Conservation (phyloP, 2,888 invertebrate species). For the Stenolophus ochropezus region DNA sequence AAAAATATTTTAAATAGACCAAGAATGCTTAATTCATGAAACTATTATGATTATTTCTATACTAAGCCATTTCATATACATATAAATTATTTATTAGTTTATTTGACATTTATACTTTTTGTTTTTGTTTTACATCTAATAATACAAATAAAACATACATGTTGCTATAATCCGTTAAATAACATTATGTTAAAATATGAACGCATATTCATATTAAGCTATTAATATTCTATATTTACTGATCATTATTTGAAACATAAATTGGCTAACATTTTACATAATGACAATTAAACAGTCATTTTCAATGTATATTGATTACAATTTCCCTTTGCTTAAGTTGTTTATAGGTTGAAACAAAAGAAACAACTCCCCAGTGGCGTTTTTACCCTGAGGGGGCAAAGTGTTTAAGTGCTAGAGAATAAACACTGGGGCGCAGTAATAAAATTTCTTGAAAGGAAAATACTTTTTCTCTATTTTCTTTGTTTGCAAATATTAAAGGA, state of each 20-base stretch:
- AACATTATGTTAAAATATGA: background rate
- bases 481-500: background rate
- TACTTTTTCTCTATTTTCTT: background rate
- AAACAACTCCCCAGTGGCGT: conserved; percentile 3
- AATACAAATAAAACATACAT: too few relatives aligned
- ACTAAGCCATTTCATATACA: too few relatives aligned
- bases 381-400: conserved; percentile 12
- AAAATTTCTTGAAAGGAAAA: background rate
- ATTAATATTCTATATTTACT: background rate
- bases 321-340: background rate
- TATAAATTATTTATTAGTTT: too few relatives aligned
- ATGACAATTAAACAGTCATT: background rate
- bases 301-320: background rate
- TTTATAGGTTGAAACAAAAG: background rate
- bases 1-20: too few relatives aligned
- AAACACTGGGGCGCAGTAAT: background rate
- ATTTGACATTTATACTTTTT: too few relatives aligned
- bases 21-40: too few relatives aligned
- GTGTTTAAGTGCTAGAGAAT: conserved; percentile 3
- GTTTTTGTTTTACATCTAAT: too few relatives aligned
- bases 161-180: too few relatives aligned
- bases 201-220: background rate
- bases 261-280: background rate
- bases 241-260: background rate
- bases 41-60: too few relatives aligned